phyloP scores from a whole-genome alignment of 2,797 vertebrate species.

The Xyrichtys novacula region DNA sequence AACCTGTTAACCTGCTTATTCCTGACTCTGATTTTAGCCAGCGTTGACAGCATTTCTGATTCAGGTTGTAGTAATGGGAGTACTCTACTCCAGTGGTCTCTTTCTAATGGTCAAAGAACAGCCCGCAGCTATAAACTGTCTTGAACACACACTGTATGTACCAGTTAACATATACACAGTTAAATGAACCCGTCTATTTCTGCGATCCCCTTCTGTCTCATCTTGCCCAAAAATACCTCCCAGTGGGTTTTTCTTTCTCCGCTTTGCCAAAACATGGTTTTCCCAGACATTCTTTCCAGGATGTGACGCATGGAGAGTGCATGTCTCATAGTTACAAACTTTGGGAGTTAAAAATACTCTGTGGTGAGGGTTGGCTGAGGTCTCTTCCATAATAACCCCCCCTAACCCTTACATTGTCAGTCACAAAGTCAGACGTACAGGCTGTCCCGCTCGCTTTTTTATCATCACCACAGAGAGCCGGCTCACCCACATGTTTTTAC shows the following conservation, averaged over 20 bases:
- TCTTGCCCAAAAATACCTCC: constrained; percentile 62
- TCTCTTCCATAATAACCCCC: constrained; percentile 42
- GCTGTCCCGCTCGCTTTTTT: constrained; percentile 22
- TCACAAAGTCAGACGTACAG: constrained; percentile 45
- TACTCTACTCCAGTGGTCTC: too few species aligned
- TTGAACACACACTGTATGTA: not conserved
- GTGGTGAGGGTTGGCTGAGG: constrained; percentile 57
- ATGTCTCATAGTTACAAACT: constrained; percentile 52
- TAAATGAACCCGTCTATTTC: constrained; percentile 23
- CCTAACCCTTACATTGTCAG: constrained; percentile 12
- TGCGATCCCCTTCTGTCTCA: constrained; percentile 36
- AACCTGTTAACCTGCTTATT: too few species aligned
- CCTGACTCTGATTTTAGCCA: too few species aligned
- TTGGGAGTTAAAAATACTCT: constrained; percentile 74
- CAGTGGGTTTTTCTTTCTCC: constrained; percentile 28
- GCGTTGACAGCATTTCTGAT: too few species aligned
- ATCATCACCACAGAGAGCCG: constrained; percentile 36
- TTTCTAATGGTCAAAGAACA: too few species aligned
- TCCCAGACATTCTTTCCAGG: constrained; percentile 82
- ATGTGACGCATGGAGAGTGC: constrained; percentile 75
- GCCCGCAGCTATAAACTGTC: constrained; percentile 1
- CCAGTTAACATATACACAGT: constrained; percentile 5
- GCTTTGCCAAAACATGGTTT: constrained; percentile 70
- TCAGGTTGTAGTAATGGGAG: not conserved
- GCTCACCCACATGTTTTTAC: constrained; percentile 43